Evolutionary conservation across 2,113 vertebrate species (phyloP).

Genomic region (Crypturellus undulatus): DNA sequence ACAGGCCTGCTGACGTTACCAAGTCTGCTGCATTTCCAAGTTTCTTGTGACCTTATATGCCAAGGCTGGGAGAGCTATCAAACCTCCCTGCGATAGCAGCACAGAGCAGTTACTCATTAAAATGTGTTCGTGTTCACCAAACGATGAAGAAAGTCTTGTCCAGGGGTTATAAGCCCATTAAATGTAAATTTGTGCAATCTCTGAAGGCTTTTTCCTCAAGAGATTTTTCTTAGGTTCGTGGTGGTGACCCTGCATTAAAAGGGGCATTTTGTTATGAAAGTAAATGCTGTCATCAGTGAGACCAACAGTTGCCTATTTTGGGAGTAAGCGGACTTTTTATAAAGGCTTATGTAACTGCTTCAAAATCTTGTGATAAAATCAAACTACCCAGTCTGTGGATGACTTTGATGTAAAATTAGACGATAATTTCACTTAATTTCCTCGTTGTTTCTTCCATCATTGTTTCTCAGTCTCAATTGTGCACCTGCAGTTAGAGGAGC

Average conservation of each 20-base stretch:
- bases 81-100: conserved; percentile 4
- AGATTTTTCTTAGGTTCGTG: not conserved
- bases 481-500: not conserved
- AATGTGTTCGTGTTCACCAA: not conserved
- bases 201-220: not conserved
- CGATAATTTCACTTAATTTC: not conserved
- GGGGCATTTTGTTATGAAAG: not conserved
- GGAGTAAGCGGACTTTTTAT: not conserved
- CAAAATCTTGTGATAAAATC: not conserved
- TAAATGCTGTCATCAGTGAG: not conserved
- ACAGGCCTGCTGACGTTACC: not conserved
- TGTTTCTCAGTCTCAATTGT: not conserved
- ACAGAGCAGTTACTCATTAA: conserved; percentile 13
- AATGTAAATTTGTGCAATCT: not conserved
- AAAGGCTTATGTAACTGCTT: not conserved
- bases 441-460: not conserved
- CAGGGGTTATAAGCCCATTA: not conserved
- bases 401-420: not conserved
- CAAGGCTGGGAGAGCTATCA: conserved; percentile 37
- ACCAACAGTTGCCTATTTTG: not conserved
- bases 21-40: not conserved
- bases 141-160: not conserved
- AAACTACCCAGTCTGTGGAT: not conserved
- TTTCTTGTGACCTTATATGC: not conserved
- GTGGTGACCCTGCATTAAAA: not conserved